Evolutionary conservation across 2,113 vertebrate species (phyloP), one percentile per base, ranked within the genome.

Genomic region (Clarias gariepinus): DNA sequence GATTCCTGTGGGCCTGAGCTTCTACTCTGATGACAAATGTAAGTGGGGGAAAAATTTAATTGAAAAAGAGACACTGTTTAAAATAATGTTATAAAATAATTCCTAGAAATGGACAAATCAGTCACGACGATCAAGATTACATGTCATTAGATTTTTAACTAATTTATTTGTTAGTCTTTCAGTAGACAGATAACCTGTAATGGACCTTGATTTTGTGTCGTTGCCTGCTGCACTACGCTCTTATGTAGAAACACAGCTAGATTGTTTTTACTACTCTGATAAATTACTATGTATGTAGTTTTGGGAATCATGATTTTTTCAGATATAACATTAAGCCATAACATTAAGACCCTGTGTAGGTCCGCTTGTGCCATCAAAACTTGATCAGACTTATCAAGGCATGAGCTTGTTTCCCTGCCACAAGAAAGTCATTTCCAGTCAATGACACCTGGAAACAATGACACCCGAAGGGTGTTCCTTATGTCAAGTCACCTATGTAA

Each of bases 1-100:
- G 91, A 97, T 99, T 91, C 98, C 98, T 58, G 91, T 93, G 71
- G 96, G 94, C 69, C 93, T 97, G 63, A 96, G 96, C 92, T 95
- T 94, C 89, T 98, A 95, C 85, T 93, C 86, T 85, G 92, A 93
- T 33, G 96, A 96, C 89, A 97, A 95, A 90, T 94, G 98, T 99
- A 84, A 91, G 90, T 79, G 36, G 6, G 33, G 33, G 33, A 47
- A n/a, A 15, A 19, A 13, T 13, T 15, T 0, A 78, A 33, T 60
- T 58, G 21, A 4, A 52, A 15, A 55, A 13, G 19, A 11, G 7
- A 4, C 19, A 3, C 57, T 41, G 11, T 25, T 41, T 1, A 25
- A 79, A 79, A 30, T 55, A 55, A 55, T 53, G 47, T 52, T 25
- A 52, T 33, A 25, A 36, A 53, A 76, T 53, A n/a, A 53, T 11